Evolutionary conservation across 2,797 vertebrate genomes (phyloP).

Genomic region (Cynopterus sphinx): DNA sequence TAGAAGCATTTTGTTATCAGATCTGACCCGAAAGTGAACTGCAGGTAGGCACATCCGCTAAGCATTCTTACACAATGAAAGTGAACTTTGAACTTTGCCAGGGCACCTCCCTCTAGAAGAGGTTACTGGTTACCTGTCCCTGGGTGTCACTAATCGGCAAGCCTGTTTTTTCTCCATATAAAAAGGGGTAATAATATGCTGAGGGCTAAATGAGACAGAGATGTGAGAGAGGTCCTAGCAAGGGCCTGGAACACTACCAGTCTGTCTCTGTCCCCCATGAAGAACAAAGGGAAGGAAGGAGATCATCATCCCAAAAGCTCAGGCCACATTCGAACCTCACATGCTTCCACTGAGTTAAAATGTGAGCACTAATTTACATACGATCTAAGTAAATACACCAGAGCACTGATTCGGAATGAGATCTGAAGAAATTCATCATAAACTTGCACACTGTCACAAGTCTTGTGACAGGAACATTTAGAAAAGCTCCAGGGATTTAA

Average conservation of each 20-base stretch:
- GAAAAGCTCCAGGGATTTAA: neutral
- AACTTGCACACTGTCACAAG: neutral
- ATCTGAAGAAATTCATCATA: neutral
- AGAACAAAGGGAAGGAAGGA: neutral
- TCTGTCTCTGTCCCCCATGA: neutral
- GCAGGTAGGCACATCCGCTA: neutral
- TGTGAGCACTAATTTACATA: neutral
- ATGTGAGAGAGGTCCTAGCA: neutral
- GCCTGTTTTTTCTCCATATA: neutral
- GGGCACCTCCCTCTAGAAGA: neutral
- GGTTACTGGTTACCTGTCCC: neutral
- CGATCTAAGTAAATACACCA: neutral
- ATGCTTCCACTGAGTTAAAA: neutral
- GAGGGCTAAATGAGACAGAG: neutral
- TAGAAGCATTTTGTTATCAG: neutral
- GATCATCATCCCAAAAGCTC: neutral
- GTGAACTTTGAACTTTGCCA: slow-evolving; percentile 45
- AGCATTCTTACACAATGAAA: slow-evolving; percentile 30
- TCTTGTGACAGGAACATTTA: neutral
- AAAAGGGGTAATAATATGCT: neutral
- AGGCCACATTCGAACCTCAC: neutral
- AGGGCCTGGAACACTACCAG: neutral
- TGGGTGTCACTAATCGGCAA: neutral
- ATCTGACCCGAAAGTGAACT: neutral
- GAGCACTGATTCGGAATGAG: neutral